Base-by-base conservation (phyloP, 2,797 vertebrate species). In the Oreochromis mossambicus region DNA sequence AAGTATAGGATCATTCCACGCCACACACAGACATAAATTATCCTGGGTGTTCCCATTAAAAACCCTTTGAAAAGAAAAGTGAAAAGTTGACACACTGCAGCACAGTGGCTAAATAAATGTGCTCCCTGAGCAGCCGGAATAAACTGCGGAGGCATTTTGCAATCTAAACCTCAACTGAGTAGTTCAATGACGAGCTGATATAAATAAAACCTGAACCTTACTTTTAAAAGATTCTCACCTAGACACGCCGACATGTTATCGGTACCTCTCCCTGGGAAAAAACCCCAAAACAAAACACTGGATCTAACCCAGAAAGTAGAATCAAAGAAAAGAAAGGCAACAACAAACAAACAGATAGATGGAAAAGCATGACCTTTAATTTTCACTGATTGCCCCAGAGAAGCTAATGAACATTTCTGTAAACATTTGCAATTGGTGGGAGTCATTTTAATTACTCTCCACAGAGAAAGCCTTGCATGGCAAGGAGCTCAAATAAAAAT, bases 391-490 rank as follows among this genome's bases (percentile, higher is more conserved):
- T 95, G 95, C 93, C 93, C 91, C 87, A 84, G 92, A 96, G 94
- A 94, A 95, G 94, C 91, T 95, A 96, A 96, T 95, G 95, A 96
- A 96, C 92, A 93, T 95, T 96, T 95, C 93, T 88, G 92, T 92
- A 96, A 96, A 96, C 94, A 96, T 95, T 93, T 93, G 92, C 93
- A 94, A 94, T 94, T 92, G 94, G 94, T 93, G 87, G 85, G 92
- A 95, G 93, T 94, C 89, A 91, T 96, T 96, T 96, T 96, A 96
- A 96, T 97, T 96, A 95, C 93, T 93, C 94, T 91, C 93, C 81
- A 83, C 90, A 91, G 90, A 96, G 92, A 92, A 87, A 90, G 58
- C 83, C 76, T 78, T 55, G 91, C 87, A 88, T 81, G 88, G 94
- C 87, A 88, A 94, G 87, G 82, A 94, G 92, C 94, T 94, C 89